Evolutionary conservation across 2,888 invertebrate species (phyloP).

Genomic region (Odontothrips loti): DNA sequence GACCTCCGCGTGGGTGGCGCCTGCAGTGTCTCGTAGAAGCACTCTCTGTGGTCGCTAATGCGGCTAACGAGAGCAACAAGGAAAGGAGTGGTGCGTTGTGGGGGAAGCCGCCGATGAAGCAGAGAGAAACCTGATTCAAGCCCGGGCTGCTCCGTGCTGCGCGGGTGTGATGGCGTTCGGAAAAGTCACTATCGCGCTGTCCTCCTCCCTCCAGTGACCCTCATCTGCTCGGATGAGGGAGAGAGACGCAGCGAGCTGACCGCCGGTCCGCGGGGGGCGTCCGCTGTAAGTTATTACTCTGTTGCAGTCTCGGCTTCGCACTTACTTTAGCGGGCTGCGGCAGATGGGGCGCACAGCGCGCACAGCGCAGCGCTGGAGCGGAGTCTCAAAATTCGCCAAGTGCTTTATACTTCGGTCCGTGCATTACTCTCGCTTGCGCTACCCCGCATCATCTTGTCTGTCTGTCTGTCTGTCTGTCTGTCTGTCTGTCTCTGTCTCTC

Average conservation of each 20-base stretch:
- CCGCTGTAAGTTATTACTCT: not conserved
- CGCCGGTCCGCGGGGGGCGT: not conserved
- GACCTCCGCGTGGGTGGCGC: no score
- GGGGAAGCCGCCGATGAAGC: not conserved
- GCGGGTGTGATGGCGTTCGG: no score
- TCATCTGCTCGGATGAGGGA: not conserved
- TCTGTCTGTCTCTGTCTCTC: no score
- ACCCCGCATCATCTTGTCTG: not conserved
- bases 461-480: not conserved
- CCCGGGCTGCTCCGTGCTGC: not conserved
- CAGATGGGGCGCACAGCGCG: not conserved
- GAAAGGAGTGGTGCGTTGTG: no score
- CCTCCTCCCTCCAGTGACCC: not conserved
- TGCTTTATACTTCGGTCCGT: not conserved
- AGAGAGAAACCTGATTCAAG: not conserved
- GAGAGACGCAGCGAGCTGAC: not conserved
- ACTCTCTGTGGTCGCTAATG: no score
- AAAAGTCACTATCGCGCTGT: not conserved
- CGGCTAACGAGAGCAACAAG: no score
- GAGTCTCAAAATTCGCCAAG: not conserved
- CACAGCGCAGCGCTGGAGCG: not conserved
- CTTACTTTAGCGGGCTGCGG: not conserved
- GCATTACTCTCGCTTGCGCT: not conserved
- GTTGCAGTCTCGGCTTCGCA: slow-evolving; percentile 2
- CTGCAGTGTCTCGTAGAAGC: no score